Percentiles rank a stretch among this genome's conserved stretches.
phyloP scores from a whole-genome alignment of 2,113 vertebrate species.

The Cyprinodon brontotheroides region DNA sequence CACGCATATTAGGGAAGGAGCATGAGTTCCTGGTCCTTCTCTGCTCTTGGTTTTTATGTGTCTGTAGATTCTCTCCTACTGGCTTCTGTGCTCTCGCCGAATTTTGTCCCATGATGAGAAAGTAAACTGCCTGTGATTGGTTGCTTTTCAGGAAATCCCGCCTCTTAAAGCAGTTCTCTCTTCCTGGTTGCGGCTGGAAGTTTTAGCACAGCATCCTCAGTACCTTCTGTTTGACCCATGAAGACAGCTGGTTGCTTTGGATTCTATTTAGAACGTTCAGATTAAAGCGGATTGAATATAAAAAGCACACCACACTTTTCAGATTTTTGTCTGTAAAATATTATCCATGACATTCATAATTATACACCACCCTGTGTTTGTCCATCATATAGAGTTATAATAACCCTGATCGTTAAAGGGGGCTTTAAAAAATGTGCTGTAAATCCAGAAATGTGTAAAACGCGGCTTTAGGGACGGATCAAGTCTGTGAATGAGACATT shows the following conservation, averaged over 20 bases:
- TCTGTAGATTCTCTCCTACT: too few species aligned
- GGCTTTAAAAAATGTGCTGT: background rate
- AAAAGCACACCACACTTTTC: background rate
- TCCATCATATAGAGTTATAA: background rate
- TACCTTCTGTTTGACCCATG: background rate
- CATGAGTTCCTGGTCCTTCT: too few species aligned
- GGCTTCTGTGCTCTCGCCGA: too few species aligned
- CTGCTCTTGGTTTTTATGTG: too few species aligned
- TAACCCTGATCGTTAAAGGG: background rate
- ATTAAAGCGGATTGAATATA: background rate
- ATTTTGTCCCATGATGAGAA: too few species aligned
- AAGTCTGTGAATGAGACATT: background rate
- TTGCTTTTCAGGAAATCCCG: too few species aligned
- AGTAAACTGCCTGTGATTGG: too few species aligned
- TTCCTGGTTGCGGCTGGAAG: too few species aligned
- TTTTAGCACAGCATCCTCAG: too few species aligned
- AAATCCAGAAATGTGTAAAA: background rate
- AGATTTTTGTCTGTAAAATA: background rate
- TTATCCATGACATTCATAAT: too few species aligned
- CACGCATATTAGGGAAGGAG: too few species aligned
- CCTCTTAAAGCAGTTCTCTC: too few species aligned
- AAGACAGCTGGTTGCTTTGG: background rate
- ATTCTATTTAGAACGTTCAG: background rate
- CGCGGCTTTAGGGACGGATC: background rate
- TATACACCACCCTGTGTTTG: background rate